phyloP scores from a whole-genome alignment of 2,113 vertebrate genomes.

The Brachionichthys hirsutus region DNA sequence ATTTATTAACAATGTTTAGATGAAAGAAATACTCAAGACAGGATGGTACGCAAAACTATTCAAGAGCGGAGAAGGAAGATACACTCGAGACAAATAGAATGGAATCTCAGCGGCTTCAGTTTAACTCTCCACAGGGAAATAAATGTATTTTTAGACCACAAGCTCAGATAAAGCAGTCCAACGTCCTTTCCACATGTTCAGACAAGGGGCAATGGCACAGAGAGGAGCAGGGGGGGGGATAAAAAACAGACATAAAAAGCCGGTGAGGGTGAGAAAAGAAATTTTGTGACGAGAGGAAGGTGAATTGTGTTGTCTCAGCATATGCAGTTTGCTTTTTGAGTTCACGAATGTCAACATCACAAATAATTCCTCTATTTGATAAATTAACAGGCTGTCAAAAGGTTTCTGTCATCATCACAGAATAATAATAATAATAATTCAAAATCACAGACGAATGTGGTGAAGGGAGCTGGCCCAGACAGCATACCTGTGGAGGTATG shows the following conservation, averaged over 20 bases:
- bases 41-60: conserved; percentile 19
- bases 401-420: conserved; percentile 15
- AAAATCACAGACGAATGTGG: not conserved
- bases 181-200: conserved; percentile 38
- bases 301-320: conserved; percentile 4
- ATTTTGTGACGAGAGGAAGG: not conserved
- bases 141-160: conserved; percentile 53
- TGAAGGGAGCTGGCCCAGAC: too few relatives aligned
- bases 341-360: conserved; percentile 5
- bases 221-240: conserved; percentile 21
- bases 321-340: conserved; percentile 7
- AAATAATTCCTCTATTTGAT: conserved; percentile 12
- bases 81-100: conserved; percentile 33
- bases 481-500: too few relatives aligned
- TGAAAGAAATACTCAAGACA: conserved; percentile 26
- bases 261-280: not conserved
- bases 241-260: conserved; percentile 7
- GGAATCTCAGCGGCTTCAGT: conserved; percentile 47
- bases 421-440: conserved; percentile 1
- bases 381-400: conserved; percentile 20
- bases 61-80: conserved; percentile 1
- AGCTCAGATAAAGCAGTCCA: conserved; percentile 32
- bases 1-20: conserved; percentile 20
- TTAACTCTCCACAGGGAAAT: conserved; percentile 36
- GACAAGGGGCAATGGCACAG: conserved; percentile 14